Conservation (phyloP, 2,797 vertebrate genomes). For the Malacoctenus gilli region DNA sequence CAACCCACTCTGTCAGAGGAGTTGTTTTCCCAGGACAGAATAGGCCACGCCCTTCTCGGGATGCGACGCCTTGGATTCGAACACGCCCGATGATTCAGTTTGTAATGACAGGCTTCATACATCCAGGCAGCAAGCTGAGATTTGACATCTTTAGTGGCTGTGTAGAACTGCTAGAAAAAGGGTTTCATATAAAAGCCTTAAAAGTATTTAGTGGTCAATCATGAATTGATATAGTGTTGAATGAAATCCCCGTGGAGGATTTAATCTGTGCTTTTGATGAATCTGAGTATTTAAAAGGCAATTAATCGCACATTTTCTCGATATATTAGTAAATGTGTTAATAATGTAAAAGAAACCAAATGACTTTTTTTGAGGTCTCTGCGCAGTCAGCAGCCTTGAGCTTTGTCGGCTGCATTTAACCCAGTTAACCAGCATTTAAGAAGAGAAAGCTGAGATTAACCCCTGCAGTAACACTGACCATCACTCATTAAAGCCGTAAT, state of each 20-base stretch:
- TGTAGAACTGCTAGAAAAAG: too few relatives aligned
- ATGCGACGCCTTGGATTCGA: too few relatives aligned
- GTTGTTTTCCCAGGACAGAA: too few relatives aligned
- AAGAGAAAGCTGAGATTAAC: slow-evolving; percentile 88
- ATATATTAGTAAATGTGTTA: slow-evolving; percentile 64
- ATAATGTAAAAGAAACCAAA: slow-evolving; percentile 77
- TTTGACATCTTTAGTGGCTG: too few relatives aligned
- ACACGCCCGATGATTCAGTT: too few relatives aligned
- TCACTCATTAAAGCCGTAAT: slow-evolving; percentile 97
- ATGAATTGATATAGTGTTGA: slow-evolving; percentile 68
- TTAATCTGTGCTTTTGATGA: slow-evolving; percentile 54
- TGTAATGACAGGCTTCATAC: too few relatives aligned
- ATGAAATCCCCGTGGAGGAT: slow-evolving; percentile 54
- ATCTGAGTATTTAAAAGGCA: slow-evolving; percentile 56
- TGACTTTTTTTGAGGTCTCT: slow-evolving; percentile 78
- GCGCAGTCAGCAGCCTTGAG: slow-evolving; percentile 81
- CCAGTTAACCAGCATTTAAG: slow-evolving; percentile 77
- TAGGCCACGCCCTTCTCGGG: too few relatives aligned
- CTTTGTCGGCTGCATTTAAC: slow-evolving; percentile 90
- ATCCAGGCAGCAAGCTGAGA: too few relatives aligned
- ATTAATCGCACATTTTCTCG: slow-evolving; percentile 61
- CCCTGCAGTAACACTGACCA: slow-evolving; percentile 86
- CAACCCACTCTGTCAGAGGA: too few relatives aligned
- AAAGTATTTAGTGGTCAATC: slow-evolving; percentile 46
- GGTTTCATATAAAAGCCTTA: slow-evolving; percentile 1